Conservation (phyloP, 2,797 vertebrate species). For the Sebastes variabilis region DNA sequence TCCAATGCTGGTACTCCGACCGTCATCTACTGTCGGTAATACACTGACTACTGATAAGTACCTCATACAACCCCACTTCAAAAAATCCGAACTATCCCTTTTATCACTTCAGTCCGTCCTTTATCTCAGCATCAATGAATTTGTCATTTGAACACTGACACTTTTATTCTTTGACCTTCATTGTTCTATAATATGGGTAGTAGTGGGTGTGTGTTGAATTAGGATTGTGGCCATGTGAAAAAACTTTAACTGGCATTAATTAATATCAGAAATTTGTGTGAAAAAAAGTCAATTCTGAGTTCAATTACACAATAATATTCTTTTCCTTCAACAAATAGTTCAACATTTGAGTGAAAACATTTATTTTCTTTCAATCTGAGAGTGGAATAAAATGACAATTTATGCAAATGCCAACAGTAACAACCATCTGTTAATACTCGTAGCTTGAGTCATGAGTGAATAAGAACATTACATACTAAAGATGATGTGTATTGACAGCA, state of each 20-base stretch:
- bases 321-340: not conserved
- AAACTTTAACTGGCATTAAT: not conserved
- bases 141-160: not conserved
- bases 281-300: not conserved
- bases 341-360: not conserved
- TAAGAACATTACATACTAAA: not conserved
- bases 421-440: not conserved
- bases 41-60: not conserved
- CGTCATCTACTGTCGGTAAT: too few species aligned
- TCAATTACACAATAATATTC: not conserved
- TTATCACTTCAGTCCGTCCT: not conserved
- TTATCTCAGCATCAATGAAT: not conserved
- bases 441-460: not conserved
- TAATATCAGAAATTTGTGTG: too few species aligned
- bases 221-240: not conserved
- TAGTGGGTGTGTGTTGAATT: not conserved
- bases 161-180: not conserved
- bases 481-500: too few species aligned
- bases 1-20: not conserved
- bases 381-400: not conserved
- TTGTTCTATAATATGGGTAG: not conserved
- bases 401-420: not conserved
- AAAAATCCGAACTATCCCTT: not conserved
- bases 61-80: not conserved
- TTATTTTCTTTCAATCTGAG: not conserved